Evolutionary conservation across 2,888 invertebrate species (phyloP).

Genomic region (Pherbina coryleti): DNA sequence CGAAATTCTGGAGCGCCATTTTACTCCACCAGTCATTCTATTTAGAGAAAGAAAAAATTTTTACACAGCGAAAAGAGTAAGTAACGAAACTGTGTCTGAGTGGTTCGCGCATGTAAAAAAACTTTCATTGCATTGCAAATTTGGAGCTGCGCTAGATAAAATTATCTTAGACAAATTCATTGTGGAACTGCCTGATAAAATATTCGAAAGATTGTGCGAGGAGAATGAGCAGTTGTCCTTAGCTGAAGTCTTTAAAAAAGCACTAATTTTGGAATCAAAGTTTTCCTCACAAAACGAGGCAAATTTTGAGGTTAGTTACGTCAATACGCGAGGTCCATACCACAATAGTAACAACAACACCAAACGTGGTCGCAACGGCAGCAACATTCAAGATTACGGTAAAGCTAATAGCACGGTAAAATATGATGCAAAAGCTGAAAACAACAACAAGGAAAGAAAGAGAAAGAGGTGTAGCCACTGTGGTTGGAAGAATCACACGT

Average conservation of each 20-base stretch:
- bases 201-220: constrained; percentile 9
- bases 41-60: background rate
- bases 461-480: no score
- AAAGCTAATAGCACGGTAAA: background rate
- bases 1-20: background rate
- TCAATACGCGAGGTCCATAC: no score
- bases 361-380: background rate
- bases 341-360: no score
- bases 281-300: no score
- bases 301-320: no score
- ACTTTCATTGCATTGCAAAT: constrained; percentile 10
- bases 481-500: no score
- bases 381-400: background rate
- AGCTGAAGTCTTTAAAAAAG: background rate
- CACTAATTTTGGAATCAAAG: background rate
- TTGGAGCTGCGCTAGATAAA: background rate
- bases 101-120: background rate
- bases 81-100: no score
- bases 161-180: constrained; percentile 1
- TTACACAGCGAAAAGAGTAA: no score
- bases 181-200: constrained; percentile 9
- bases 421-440: background rate
- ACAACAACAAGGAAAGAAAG: no score
- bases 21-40: background rate
- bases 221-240: background rate